Percentiles rank a stretch among this genome's conserved stretches.
Evolutionary conservation across 2,797 vertebrate genomes (phyloP).

Genomic region (Hydrolagus colliei): DNA sequence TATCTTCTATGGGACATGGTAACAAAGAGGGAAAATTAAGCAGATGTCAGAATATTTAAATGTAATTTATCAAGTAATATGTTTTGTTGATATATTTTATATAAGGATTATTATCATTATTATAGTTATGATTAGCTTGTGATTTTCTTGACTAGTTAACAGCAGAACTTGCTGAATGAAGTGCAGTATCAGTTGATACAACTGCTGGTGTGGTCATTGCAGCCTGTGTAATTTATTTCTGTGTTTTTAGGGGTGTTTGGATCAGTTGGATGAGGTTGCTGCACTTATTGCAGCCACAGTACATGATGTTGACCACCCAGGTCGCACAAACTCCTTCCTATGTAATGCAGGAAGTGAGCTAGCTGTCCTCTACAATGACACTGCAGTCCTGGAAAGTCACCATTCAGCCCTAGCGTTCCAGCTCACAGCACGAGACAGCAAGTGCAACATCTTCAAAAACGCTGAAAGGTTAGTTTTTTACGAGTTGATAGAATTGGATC

Average conservation of each 20-base stretch:
- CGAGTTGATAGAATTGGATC: background rate
- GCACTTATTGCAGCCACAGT: slow-evolving; percentile 66
- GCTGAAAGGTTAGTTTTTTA: slow-evolving; percentile 57
- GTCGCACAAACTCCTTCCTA: slow-evolving; percentile 68
- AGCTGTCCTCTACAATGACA: slow-evolving; percentile 67
- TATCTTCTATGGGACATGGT: too few relatives aligned
- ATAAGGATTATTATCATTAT: too few relatives aligned
- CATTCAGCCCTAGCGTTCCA: slow-evolving; percentile 67
- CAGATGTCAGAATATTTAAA: too few relatives aligned
- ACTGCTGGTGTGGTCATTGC: background rate
- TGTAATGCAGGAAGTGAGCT: slow-evolving; percentile 69
- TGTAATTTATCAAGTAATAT: too few relatives aligned
- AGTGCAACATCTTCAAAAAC: slow-evolving; percentile 70
- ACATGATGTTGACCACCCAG: slow-evolving; percentile 65
- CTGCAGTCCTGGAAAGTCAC: slow-evolving; percentile 64
- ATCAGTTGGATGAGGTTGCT: slow-evolving; percentile 62
- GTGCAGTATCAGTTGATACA: background rate
- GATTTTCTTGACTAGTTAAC: background rate
- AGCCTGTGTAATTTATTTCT: background rate
- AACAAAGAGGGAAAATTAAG: too few relatives aligned
- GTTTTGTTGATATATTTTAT: too few relatives aligned
- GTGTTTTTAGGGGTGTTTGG: slow-evolving; percentile 54
- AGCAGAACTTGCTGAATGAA: background rate
- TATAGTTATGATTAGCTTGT: background rate
- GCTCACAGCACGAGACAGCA: slow-evolving; percentile 63